Percentiles rank a stretch among this genome's conserved stretches.
phyloP scores from a whole-genome alignment of 1,140 invertebrate genomes.

The Brachionus sp. region DNA sequence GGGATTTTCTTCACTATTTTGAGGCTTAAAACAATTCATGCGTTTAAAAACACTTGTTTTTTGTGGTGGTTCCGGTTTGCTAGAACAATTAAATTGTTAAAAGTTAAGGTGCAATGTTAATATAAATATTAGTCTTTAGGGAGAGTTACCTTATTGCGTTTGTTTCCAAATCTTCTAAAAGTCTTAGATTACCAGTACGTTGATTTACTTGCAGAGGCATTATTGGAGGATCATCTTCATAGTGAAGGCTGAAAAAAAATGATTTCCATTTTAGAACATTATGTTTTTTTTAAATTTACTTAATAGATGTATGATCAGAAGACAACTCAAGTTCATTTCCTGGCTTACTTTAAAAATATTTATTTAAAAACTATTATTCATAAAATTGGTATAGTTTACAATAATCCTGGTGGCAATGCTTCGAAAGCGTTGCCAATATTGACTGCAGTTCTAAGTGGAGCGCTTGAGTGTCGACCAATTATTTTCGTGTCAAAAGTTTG shows the following conservation, averaged over 20 bases:
- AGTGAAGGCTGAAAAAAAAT: constrained; percentile 17
- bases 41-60: constrained; percentile 46
- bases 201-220: constrained; percentile 25
- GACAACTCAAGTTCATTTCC: constrained; percentile 7
- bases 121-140: not conserved
- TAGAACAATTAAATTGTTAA: constrained; percentile 29
- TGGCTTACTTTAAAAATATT: not conserved
- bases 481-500: constrained; percentile 34
- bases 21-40: constrained; percentile 45
- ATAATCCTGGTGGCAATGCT: not conserved
- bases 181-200: not conserved
- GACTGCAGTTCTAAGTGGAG: not conserved
- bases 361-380: not conserved
- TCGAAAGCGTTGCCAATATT: not conserved
- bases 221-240: constrained; percentile 33
- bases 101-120: not conserved
- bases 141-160: not conserved
- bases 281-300: not conserved
- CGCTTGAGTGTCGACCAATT: not conserved
- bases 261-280: not conserved
- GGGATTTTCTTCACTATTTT: constrained; percentile 46
- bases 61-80: not conserved
- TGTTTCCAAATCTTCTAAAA: constrained; percentile 10
- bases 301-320: constrained; percentile 32
- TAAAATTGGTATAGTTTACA: not conserved